Evolutionary conservation across 1,140 invertebrate species (phyloP).

Genomic region (Leptoteleia sp.): DNA sequence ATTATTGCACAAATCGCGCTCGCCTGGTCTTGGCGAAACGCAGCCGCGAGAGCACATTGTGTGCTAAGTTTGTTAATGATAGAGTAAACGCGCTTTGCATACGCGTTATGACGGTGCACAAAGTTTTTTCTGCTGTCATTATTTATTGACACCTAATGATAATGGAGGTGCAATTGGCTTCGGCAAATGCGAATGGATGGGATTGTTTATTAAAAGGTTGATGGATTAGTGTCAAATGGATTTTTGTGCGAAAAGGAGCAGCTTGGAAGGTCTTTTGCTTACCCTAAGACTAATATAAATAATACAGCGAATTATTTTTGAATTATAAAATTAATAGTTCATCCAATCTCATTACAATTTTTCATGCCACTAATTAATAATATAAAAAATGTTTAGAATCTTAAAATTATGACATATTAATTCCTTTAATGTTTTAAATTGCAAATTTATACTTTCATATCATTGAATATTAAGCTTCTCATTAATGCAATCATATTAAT

Average conservation of each 20-base stretch:
- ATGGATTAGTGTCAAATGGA: background rate
- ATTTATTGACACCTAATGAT: slow-evolving; percentile 24
- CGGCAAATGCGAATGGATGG: slow-evolving; percentile 4
- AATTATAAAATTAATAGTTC: too few relatives aligned
- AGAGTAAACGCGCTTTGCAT: slow-evolving; percentile 32
- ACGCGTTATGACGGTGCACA: slow-evolving; percentile 18
- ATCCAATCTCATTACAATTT: too few relatives aligned
- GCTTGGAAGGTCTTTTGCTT: background rate
- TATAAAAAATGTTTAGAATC: too few relatives aligned
- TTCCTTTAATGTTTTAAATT: too few relatives aligned
- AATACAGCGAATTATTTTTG: too few relatives aligned
- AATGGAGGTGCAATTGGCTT: slow-evolving; percentile 13
- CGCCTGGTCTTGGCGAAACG: slow-evolving; percentile 4
- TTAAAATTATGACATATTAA: too few relatives aligned
- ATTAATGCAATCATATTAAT: too few relatives aligned
- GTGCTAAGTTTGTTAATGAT: slow-evolving; percentile 45
- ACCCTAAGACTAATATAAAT: too few relatives aligned
- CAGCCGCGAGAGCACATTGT: slow-evolving; percentile 31
- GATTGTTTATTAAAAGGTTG: background rate
- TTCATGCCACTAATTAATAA: too few relatives aligned
- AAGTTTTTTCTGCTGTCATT: slow-evolving; percentile 4
- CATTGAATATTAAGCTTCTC: too few relatives aligned
- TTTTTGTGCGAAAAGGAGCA: background rate
- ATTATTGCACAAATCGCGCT: slow-evolving; percentile 22
- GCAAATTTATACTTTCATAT: too few relatives aligned